A percentile compares a stretch with the other conserved stretches of the same genome.
phyloP scores from a whole-genome alignment of 1,140 invertebrate species.

The Neoseiulus cucumeris region DNA sequence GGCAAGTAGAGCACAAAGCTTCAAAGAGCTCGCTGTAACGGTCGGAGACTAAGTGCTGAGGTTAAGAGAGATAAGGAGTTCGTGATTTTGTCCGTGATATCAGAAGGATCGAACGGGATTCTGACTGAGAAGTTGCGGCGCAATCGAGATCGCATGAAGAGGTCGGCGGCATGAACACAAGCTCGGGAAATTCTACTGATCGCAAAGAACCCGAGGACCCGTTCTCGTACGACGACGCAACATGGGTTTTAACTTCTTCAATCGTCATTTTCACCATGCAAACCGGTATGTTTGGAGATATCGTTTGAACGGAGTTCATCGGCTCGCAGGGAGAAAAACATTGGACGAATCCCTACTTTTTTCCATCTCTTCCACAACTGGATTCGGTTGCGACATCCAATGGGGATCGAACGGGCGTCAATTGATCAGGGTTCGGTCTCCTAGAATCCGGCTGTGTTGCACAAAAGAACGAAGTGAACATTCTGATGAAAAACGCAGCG shows the following conservation, averaged over 20 bases:
- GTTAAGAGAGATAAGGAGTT: too few relatives aligned
- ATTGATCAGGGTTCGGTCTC: constrained; percentile 53
- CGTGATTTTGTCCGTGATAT: too few relatives aligned
- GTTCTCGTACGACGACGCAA: constrained; percentile 39
- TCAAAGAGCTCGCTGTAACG: too few relatives aligned
- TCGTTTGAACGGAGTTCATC: neutral
- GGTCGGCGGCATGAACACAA: too few relatives aligned
- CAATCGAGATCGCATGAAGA: too few relatives aligned
- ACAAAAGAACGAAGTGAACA: constrained; percentile 81
- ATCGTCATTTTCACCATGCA: constrained; percentile 96
- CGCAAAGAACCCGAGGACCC: neutral
- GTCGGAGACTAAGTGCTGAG: too few relatives aligned
- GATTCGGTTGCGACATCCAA: neutral
- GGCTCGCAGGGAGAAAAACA: neutral
- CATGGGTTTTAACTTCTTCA: constrained; percentile 71
- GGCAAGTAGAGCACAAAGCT: too few relatives aligned
- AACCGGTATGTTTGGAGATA: constrained; percentile 30
- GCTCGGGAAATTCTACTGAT: neutral
- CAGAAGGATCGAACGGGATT: too few relatives aligned
- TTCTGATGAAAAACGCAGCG: constrained; percentile 87
- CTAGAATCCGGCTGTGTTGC: constrained; percentile 76
- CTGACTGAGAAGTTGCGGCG: too few relatives aligned
- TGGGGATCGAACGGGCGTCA: neutral
- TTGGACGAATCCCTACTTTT: neutral
- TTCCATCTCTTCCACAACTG: neutral